phyloP scores from a whole-genome alignment of 2,797 vertebrate genomes.

The Labeo calbasu region DNA sequence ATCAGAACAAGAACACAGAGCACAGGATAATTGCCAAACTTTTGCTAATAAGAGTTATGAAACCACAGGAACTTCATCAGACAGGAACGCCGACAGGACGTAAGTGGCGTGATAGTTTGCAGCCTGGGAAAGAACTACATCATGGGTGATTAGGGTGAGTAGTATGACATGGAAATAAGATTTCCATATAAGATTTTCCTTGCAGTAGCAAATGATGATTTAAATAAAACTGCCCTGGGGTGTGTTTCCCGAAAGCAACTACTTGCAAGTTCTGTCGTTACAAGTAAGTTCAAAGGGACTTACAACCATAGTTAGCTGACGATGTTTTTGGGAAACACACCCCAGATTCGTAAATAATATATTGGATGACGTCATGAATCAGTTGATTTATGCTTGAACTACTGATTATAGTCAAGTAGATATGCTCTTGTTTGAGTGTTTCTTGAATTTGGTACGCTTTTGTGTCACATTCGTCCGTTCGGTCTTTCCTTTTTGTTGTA shows the following conservation, averaged over 20 bases:
- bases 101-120: not conserved
- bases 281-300: too few species aligned
- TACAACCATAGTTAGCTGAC: too few species aligned
- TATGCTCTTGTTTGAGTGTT: not conserved
- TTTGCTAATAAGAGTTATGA: not conserved
- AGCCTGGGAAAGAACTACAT: not conserved
- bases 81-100: too few species aligned
- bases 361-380: not conserved
- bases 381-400: not conserved
- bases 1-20: not conserved
- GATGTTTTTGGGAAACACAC: too few species aligned
- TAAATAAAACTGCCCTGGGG: too few species aligned
- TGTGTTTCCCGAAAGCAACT: too few species aligned
- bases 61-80: too few species aligned
- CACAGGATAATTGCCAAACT: not conserved
- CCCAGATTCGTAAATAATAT: too few species aligned
- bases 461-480: too few species aligned
- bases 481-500: not conserved
- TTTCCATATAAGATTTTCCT: not conserved
- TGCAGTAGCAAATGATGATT: too few species aligned
- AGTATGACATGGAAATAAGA: not conserved
- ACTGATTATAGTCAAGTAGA: not conserved
- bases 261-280: too few species aligned
- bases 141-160: not conserved
- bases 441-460: not conserved